A percentile compares a stretch with the other conserved stretches of the same genome.
These are phyloP conservation scores for Synanceia verrucosa DNA, from an alignment of 2,797 vertebrate genomes.

Conservation along the genomic window DNA sequence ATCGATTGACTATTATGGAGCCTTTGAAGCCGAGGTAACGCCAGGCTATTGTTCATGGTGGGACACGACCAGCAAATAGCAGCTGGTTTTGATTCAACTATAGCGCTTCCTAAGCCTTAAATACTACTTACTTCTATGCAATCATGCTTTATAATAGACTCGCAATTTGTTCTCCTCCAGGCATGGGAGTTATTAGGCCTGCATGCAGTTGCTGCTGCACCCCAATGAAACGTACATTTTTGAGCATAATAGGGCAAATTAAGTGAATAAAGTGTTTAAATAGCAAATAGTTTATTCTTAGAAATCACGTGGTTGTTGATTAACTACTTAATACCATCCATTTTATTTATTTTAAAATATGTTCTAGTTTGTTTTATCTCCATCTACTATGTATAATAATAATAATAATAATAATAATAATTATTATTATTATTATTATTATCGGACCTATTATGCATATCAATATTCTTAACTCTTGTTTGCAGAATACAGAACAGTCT, in stretches of 20 bases:
- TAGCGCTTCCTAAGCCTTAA: slow-evolving; percentile 69
- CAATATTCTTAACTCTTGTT: background rate
- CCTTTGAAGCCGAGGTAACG: slow-evolving; percentile 79
- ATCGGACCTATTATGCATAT: background rate
- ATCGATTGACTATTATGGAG: slow-evolving; percentile 85
- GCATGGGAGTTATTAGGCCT: slow-evolving; percentile 24
- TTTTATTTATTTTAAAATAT: too few species aligned
- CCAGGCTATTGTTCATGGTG: slow-evolving; percentile 74
- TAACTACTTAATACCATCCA: background rate
- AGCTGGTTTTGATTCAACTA: slow-evolving; percentile 70
- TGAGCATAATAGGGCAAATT: background rate
- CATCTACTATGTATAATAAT: too few species aligned
- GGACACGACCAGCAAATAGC: slow-evolving; percentile 73
- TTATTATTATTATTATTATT: background rate
- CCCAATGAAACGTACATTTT: background rate
- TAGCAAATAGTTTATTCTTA: background rate
- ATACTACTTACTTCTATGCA: slow-evolving; percentile 72
- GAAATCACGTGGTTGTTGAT: background rate
- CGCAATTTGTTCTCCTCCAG: slow-evolving; percentile 69
- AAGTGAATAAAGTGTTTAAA: background rate
- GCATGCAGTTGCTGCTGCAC: slow-evolving; percentile 6
- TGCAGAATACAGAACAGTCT: background rate
- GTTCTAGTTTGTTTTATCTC: too few species aligned
- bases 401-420: too few species aligned
- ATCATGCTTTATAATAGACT: slow-evolving; percentile 73